Percentiles rank a stretch among this genome's conserved stretches.
These are phyloP conservation scores for Cephus pygmeus DNA, from an alignment of 2,888 invertebrate species.

Conservation along the genomic window DNA sequence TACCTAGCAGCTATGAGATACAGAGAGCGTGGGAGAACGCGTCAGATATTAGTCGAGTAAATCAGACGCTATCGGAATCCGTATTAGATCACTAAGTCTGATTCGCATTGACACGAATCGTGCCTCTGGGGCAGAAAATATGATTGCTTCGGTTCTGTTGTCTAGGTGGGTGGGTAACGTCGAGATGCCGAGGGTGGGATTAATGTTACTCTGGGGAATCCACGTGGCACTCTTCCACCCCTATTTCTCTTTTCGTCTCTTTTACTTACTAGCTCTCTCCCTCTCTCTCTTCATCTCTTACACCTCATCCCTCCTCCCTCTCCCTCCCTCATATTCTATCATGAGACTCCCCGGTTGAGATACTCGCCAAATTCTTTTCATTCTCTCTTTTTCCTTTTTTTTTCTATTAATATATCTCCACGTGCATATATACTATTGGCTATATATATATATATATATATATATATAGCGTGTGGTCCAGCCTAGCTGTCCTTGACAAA, in stretches of 20 bases:
- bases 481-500: background rate
- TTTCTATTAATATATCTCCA: background rate
- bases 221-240: slow-evolving; percentile 32
- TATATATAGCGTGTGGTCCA: background rate
- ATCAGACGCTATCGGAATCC: slow-evolving; percentile 63
- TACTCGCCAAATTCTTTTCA: background rate
- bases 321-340: background rate
- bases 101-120: slow-evolving; percentile 66
- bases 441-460: no score
- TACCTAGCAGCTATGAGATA: background rate
- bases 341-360: background rate
- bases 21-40: background rate
- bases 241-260: slow-evolving; percentile 26
- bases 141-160: slow-evolving; percentile 60
- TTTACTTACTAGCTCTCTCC: slow-evolving; percentile 11
- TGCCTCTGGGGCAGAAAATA: slow-evolving; percentile 65
- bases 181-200: slow-evolving; percentile 46
- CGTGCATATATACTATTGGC: background rate
- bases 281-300: slow-evolving; percentile 7
- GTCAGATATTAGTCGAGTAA: slow-evolving; percentile 43
- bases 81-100: slow-evolving; percentile 65
- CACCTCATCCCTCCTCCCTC: no score
- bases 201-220: slow-evolving; percentile 65
- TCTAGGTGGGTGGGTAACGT: slow-evolving; percentile 34
- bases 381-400: no score